phyloP scores from a whole-genome alignment of 2,888 invertebrate genomes.

The Coleophora deauratella region DNA sequence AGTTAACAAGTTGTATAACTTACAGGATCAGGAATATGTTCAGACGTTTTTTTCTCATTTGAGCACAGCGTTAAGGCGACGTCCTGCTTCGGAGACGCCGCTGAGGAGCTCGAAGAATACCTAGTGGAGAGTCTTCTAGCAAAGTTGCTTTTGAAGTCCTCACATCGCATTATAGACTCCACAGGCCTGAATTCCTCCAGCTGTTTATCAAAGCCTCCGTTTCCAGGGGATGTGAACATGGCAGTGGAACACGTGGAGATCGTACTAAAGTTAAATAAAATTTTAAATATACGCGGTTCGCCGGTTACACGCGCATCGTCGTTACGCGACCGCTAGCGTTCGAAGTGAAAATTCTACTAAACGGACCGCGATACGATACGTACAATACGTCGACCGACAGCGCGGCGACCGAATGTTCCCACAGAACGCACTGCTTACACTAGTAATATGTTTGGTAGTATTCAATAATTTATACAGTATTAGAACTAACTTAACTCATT shows the following conservation, averaged over 20 bases:
- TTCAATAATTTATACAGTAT: too few relatives aligned
- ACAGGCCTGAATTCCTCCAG: conserved; percentile 58
- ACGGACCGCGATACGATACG: conserved; percentile 3
- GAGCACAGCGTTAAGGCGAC: conserved; percentile 34
- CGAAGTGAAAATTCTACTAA: conserved; percentile 28
- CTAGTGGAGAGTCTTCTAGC: conserved; percentile 63
- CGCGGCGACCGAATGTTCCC: neutral
- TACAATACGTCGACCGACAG: neutral
- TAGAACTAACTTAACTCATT: too few relatives aligned
- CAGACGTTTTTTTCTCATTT: conserved; percentile 20
- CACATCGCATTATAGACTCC: conserved; percentile 65
- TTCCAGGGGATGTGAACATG: conserved; percentile 42
- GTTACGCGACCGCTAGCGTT: conserved; percentile 27
- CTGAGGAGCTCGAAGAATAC: conserved; percentile 43
- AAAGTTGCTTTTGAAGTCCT: conserved; percentile 67
- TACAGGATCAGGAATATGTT: conserved; percentile 26
- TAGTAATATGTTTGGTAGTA: too few relatives aligned
- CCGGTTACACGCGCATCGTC: conserved; percentile 17
- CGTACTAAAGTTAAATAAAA: conserved; percentile 16
- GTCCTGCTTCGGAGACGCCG: conserved; percentile 31
- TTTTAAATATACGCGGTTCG: conserved; percentile 22
- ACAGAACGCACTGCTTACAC: too few relatives aligned
- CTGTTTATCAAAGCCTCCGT: conserved; percentile 22
- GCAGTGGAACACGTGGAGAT: conserved; percentile 28
- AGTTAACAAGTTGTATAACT: too few relatives aligned